Evolutionary conservation across 2,797 vertebrate genomes (phyloP).

Genomic region (Gymnocypris eckloni): DNA sequence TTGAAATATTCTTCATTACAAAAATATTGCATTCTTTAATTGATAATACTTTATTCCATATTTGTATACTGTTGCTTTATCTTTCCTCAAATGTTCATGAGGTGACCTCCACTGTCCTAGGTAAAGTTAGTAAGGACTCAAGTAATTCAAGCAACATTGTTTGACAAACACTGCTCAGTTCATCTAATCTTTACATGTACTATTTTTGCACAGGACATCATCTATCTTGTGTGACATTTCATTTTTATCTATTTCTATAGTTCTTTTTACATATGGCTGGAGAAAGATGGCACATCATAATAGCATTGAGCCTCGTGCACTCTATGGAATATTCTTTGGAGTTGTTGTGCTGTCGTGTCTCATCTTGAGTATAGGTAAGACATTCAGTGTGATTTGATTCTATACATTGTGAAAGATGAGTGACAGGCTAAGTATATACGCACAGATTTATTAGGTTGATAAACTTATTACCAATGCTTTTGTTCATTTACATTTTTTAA

Average conservation of each 20-base stretch:
- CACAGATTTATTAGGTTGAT: neutral
- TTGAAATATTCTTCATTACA: no score
- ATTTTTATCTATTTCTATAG: neutral
- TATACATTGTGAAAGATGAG: neutral
- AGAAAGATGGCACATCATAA: neutral
- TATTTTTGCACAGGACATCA: neutral
- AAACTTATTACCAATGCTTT: neutral
- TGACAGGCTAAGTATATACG: neutral
- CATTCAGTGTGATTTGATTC: neutral
- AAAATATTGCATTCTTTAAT: no score
- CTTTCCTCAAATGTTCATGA: neutral
- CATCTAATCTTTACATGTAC: no score
- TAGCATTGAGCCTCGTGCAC: accelerated
- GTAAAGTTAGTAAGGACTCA: no score
- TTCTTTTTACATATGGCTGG: neutral
- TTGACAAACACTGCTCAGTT: neutral
- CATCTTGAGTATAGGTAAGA: neutral
- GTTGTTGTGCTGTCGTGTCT: accelerated
- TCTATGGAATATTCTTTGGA: accelerated
- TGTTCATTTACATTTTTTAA: neutral
- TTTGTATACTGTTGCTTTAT: neutral
- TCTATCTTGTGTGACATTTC: neutral
- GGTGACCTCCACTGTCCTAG: neutral
- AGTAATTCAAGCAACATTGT: neutral
- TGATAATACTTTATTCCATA: no score